Conservation (phyloP, 2,797 vertebrate species). For the Calcarius lapponicus region DNA sequence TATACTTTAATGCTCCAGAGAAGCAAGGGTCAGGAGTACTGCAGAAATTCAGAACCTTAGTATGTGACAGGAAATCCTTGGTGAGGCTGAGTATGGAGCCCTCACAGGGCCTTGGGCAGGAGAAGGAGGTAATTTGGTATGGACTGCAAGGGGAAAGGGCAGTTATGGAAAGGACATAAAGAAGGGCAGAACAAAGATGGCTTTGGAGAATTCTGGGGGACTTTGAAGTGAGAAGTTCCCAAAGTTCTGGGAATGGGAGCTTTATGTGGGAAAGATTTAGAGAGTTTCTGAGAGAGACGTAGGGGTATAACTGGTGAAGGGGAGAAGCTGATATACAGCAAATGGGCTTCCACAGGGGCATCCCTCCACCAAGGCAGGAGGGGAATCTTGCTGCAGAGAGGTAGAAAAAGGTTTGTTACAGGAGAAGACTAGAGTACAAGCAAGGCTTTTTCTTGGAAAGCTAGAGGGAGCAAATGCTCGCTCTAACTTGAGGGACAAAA, state of each 20-base stretch:
- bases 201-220: background rate
- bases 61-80: background rate
- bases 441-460: background rate
- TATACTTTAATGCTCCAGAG: background rate
- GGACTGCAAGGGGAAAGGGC: background rate
- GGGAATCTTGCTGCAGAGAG: background rate
- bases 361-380: background rate
- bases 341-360: background rate
- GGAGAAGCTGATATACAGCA: background rate
- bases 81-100: background rate
- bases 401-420: background rate
- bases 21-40: background rate
- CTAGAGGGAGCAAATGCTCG: background rate
- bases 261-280: background rate
- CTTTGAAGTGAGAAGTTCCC: background rate
- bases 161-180: background rate
- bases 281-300: background rate
- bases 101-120: background rate
- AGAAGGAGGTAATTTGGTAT: background rate
- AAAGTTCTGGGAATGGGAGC: background rate
- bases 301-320: background rate
- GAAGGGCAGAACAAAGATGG: background rate
- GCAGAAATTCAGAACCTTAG: background rate
- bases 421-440: background rate
- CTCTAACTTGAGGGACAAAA: background rate